Conservation (phyloP, 2,797 vertebrate species). For the Coilia nasus region DNA sequence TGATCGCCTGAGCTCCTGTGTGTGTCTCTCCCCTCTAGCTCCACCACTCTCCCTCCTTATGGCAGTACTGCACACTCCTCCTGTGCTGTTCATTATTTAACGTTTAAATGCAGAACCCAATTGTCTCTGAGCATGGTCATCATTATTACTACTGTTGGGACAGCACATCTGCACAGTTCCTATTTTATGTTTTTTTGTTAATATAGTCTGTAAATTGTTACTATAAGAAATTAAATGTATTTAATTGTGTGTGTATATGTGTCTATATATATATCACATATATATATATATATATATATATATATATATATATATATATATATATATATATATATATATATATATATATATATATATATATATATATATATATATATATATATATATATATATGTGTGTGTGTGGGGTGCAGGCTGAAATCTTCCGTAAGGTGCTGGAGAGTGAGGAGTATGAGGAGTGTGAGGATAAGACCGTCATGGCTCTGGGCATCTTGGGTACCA, state of each 20-base stretch:
- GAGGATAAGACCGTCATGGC: conserved; percentile 98
- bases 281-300: background rate
- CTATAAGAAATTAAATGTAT: background rate
- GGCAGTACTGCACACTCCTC: too few relatives aligned
- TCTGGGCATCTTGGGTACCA: conserved; percentile 93
- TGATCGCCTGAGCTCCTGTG: background rate
- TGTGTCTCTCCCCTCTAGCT: background rate
- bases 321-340: background rate
- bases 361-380: background rate
- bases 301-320: background rate
- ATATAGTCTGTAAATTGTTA: background rate
- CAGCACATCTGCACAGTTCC: background rate
- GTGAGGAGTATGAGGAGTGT: conserved; percentile 94
- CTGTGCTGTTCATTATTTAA: background rate
- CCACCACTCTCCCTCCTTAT: background rate
- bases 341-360: background rate
- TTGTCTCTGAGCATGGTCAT: background rate
- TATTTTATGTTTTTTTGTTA: background rate
- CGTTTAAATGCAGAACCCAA: background rate
- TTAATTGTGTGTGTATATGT: background rate
- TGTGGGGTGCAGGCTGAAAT: conserved; percentile 85
- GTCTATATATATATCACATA: background rate
- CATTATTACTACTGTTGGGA: background rate
- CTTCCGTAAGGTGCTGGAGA: conserved; percentile 94
- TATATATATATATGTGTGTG: background rate